Conservation (phyloP, 2,113 vertebrate species). For the Mus spicilegus region DNA sequence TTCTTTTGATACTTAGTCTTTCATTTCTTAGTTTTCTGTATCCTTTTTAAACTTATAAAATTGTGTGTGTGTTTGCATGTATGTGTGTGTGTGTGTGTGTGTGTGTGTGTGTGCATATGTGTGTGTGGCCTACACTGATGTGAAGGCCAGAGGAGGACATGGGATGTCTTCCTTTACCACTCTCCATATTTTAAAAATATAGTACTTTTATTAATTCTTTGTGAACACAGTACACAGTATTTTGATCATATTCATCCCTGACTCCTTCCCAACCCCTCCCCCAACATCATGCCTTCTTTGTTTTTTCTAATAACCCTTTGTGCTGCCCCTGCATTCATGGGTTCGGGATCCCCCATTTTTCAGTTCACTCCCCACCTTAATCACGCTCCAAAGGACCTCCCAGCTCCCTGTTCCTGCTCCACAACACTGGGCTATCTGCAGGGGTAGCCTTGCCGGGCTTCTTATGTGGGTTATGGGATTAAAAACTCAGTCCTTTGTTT, state of each 20-base stretch:
- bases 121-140: neutral
- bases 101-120: too few species aligned
- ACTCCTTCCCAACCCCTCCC: neutral
- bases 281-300: neutral
- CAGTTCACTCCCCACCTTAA: too few species aligned
- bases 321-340: too few species aligned
- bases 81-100: neutral
- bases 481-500: neutral
- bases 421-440: too few species aligned
- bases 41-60: neutral
- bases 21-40: neutral
- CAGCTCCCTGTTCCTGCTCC: too few species aligned
- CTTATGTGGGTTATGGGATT: too few species aligned
- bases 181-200: neutral
- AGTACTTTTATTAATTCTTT: neutral
- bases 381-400: too few species aligned
- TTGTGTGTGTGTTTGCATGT: neutral
- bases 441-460: too few species aligned
- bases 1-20: neutral
- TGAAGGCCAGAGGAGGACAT: neutral
- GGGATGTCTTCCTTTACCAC: neutral
- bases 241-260: neutral
- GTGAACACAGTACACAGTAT: neutral
- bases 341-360: too few species aligned
- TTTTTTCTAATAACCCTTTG: too few species aligned